phyloP scores from a whole-genome alignment of 2,797 vertebrate genomes.

The Hoplostethus atlanticus region DNA sequence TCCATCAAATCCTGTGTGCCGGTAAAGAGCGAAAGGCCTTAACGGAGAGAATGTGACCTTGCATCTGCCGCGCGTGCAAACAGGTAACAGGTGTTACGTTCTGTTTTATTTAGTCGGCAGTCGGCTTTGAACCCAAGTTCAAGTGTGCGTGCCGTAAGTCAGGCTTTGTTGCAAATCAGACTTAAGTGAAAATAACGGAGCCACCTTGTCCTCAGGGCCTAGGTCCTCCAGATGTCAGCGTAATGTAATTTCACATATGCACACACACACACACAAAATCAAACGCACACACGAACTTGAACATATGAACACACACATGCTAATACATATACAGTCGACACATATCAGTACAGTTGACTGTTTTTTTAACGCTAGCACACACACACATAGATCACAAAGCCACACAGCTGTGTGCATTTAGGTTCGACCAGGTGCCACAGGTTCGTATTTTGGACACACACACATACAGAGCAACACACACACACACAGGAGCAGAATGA shows the following conservation, averaged over 20 bases:
- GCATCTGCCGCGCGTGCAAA: conserved; percentile 23
- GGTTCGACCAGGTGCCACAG: conserved; percentile 50
- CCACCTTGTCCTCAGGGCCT: conserved; percentile 37
- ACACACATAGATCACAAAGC: background rate
- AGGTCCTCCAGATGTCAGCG: conserved; percentile 40
- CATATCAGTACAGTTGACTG: background rate
- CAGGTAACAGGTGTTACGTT: conserved; percentile 46
- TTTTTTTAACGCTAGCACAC: conserved; percentile 16
- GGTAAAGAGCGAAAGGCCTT: conserved; percentile 11
- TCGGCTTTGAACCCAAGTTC: conserved; percentile 19
- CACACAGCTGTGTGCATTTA: conserved; percentile 67
- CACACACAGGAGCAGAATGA: conserved; percentile 19
- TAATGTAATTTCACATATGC: conserved; percentile 30
- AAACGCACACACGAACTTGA: background rate
- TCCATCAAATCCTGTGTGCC: background rate
- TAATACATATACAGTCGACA: background rate
- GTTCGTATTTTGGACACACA: conserved; percentile 33
- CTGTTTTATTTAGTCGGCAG: conserved; percentile 22
- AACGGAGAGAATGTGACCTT: conserved; percentile 19
- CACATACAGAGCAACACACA: conserved; percentile 6
- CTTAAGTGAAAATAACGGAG: conserved; percentile 41
- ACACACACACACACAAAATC: conserved; percentile 3
- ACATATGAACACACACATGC: background rate
- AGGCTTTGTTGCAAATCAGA: conserved; percentile 32
- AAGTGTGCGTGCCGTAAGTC: background rate